Evolutionary conservation across 1,140 invertebrate genomes (phyloP), one percentile per base, ranked within the genome.

Genomic region (Meteorus sp.): DNA sequence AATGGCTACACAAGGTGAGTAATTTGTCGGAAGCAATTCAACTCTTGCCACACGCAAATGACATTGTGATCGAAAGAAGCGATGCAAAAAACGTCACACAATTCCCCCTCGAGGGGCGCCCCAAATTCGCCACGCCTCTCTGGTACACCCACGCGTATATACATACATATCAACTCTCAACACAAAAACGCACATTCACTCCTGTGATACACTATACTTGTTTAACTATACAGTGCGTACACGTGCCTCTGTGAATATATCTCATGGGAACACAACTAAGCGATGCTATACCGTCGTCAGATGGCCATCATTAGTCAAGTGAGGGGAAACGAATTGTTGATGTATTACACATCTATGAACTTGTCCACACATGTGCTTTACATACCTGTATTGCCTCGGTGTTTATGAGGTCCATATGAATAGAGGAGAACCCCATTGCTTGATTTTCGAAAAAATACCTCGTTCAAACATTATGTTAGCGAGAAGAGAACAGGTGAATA

Each of bases 401-500:
- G 35, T 13, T n/a, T 39, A n/a, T 13, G 15, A 39, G 35, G 8
- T 4, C 13, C 8, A 39, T 39, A 39, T 39, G 8, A 29, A 29
- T 5, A 29, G 9, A 29, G 9, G 9, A 29, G 9, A 39, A 39
- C 15, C 15, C 3, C 13, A n/a, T n/a, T 15, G 13, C 35, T 39
- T 23, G 37, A 47, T 22, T 25, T 50, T 66, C 62, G 61, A 62
- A n/a, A n/a, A n/a, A n/a, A n/a, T n/a, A n/a, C n/a, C 27, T 2
- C 47, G 15, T n/a, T 15, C 25, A 5, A 29, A 48, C 23, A 48
- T 48, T n/a, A n/a, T n/a, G n/a, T n/a, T n/a, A n/a, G n/a, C n/a
- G n/a, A n/a, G 47, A 35, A 51, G 47, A 35, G 35, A 51, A 35
- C 23, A n/a, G 62, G 68, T 61, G 61, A n/a, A n/a, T n/a, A n/a